phyloP scores from a whole-genome alignment of 1,140 invertebrate genomes.

The Lepidotrigona ventralis region DNA sequence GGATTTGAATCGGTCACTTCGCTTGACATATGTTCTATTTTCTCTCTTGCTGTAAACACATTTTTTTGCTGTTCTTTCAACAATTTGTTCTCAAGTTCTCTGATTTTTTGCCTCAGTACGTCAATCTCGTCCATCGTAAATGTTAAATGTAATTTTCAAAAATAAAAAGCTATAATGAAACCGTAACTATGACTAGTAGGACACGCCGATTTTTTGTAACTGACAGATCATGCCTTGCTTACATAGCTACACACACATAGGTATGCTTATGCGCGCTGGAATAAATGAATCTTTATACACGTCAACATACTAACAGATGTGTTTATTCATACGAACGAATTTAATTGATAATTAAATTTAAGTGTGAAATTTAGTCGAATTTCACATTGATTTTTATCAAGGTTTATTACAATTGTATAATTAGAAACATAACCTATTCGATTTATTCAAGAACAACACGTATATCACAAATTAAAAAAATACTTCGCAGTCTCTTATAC shows the following conservation, averaged over 20 bases:
- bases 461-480: background rate
- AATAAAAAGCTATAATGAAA: background rate
- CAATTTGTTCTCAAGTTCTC: constrained; percentile 82
- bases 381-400: background rate
- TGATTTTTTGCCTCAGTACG: constrained; percentile 76
- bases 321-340: background rate
- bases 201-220: background rate
- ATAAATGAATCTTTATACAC: background rate
- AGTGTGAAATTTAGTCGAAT: background rate
- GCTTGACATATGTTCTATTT: constrained; percentile 85
- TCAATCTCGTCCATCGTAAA: constrained; percentile 64
- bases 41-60: constrained; percentile 71
- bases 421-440: constrained; percentile 12
- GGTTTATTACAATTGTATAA: background rate
- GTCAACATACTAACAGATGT: background rate
- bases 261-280: background rate
- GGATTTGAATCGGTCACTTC: constrained; percentile 99
- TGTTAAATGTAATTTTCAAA: constrained; percentile 15
- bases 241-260: background rate
- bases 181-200: background rate
- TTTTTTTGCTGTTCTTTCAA: constrained; percentile 74
- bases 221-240: background rate
- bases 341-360: background rate
- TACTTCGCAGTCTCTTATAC: background rate
- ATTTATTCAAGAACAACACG: background rate